phyloP scores from a whole-genome alignment of 2,888 invertebrate species.

The Lamproptera curius region DNA sequence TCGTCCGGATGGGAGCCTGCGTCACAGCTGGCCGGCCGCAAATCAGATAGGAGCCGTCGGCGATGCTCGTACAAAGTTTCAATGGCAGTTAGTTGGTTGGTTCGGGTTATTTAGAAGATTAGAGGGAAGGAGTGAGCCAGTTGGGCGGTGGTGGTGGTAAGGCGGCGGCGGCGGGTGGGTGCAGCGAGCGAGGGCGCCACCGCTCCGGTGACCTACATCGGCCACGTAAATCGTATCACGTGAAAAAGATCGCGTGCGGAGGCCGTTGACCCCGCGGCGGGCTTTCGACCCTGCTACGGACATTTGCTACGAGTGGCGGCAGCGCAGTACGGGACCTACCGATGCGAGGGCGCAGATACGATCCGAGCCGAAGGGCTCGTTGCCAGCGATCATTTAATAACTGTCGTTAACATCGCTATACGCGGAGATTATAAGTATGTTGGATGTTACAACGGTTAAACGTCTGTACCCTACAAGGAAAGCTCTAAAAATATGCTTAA shows the following conservation, averaged over 20 bases:
- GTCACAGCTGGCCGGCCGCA: background rate
- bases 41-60: background rate
- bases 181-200: slow-evolving; percentile 31
- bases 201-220: slow-evolving; percentile 61
- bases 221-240: slow-evolving; percentile 57
- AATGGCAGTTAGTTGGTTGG: background rate
- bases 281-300: slow-evolving; percentile 30
- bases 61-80: background rate
- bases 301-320: background rate
- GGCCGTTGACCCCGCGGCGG: slow-evolving; percentile 46
- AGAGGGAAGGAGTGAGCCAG: slow-evolving; percentile 24
- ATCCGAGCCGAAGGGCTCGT: no score
- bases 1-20: background rate
- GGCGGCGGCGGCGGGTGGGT: slow-evolving; percentile 33
- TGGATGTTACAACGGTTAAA: no score
- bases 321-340: background rate
- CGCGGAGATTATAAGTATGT: no score
- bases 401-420: background rate
- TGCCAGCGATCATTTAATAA: background rate
- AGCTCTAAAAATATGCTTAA: no score
- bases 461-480: no score
- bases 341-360: background rate
- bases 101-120: background rate
- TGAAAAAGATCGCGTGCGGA: slow-evolving; percentile 59
- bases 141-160: slow-evolving; percentile 23